Conservation (phyloP, 2,888 invertebrate genomes). For the Celastrina argiolus region DNA sequence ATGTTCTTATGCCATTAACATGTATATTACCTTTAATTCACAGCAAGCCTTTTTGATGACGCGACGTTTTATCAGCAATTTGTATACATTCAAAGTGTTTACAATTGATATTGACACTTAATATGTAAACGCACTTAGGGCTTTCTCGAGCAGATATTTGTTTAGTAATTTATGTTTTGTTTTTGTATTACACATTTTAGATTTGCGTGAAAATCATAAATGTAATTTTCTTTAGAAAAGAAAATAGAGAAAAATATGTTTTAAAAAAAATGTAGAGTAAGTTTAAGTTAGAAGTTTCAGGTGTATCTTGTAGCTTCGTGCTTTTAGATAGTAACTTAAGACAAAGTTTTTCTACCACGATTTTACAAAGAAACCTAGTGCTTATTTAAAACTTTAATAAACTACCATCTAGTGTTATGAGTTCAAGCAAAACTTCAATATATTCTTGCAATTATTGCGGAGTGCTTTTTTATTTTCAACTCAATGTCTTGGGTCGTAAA, state of each 20-base stretch:
- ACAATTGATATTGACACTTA: constrained; percentile 27
- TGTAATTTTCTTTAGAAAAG: too few relatives aligned
- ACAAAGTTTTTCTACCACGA: neutral
- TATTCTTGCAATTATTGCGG: constrained; percentile 27
- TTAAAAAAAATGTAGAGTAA: neutral
- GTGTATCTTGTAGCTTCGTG: neutral
- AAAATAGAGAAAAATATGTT: neutral
- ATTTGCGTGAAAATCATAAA: too few relatives aligned
- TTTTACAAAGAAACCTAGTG: neutral
- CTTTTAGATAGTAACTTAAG: neutral
- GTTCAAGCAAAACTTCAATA: constrained; percentile 33
- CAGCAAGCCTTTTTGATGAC: constrained; percentile 55
- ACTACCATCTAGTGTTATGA: constrained; percentile 28
- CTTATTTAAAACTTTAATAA: neutral
- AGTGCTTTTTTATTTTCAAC: constrained; percentile 26
- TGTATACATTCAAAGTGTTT: constrained; percentile 38
- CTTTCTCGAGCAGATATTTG: neutral
- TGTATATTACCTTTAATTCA: constrained; percentile 70
- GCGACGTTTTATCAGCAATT: constrained; percentile 53
- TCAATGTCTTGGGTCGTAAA: constrained; percentile 26
- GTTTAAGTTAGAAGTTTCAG: neutral
- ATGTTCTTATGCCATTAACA: constrained; percentile 67
- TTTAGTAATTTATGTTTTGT: constrained; percentile 2
- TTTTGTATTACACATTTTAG: neutral
- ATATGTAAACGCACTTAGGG: constrained; percentile 5